Evolutionary conservation across 2,797 vertebrate species (phyloP).

Genomic region (Sebastes wilsoni): DNA sequence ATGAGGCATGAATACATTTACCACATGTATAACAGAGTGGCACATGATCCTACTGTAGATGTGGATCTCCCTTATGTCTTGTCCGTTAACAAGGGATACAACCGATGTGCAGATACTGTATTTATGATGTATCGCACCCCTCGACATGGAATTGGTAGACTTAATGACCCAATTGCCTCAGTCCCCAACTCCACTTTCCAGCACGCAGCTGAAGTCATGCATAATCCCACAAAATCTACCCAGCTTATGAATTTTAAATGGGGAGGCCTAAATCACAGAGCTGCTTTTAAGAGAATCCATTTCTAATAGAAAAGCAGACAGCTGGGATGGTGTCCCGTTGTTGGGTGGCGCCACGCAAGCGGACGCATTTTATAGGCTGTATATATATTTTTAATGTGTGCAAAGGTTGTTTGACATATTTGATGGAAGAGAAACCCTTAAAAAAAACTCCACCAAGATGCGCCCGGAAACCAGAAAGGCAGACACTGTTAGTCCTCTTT

Average conservation of each 20-base stretch:
- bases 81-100: not conserved
- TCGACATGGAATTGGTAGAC: slow-evolving; percentile 53
- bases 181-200: slow-evolving; percentile 41
- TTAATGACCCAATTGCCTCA: slow-evolving; percentile 66
- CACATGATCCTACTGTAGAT: not conserved
- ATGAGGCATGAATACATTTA: not conserved
- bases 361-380: slow-evolving; percentile 30
- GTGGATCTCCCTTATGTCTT: not conserved
- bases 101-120: not conserved
- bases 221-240: slow-evolving; percentile 76
- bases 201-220: slow-evolving; percentile 55
- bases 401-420: slow-evolving; percentile 6
- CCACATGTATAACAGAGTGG: not conserved
- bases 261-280: slow-evolving; percentile 61
- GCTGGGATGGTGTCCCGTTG: slow-evolving; percentile 37
- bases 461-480: not conserved
- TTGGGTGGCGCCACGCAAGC: not conserved
- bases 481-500: not conserved
- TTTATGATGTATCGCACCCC: slow-evolving; percentile 21
- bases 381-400: slow-evolving; percentile 57
- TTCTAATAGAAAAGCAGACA: slow-evolving; percentile 66
- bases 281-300: slow-evolving; percentile 71
- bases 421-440: not conserved
- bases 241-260: slow-evolving; percentile 78
- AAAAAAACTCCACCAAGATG: not conserved